Base-by-base conservation (phyloP, 2,797 vertebrate genomes). In the Sebastes nivosus region DNA sequence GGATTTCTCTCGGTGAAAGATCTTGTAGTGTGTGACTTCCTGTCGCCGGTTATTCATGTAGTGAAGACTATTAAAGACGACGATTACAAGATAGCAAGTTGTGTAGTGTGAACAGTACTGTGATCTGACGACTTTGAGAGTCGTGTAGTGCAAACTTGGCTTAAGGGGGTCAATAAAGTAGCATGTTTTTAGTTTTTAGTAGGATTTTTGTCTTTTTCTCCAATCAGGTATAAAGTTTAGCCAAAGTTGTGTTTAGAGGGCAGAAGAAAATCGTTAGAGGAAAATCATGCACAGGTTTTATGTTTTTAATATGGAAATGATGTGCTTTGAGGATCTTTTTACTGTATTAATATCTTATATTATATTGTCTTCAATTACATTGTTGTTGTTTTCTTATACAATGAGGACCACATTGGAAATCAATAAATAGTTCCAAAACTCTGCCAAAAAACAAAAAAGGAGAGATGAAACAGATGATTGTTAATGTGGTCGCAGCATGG, bases 371-470 rank as follows among this genome's bases (percentile, higher is more conserved):
- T 71, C 8, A 64, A 20, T 52, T 22, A 22, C 25, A 42, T 30
- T 67, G 14, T 20, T 38, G 55, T 76, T 52, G n/a, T 34, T 59
- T 57, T 80, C 58, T 50, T 78, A 57, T 2, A 63, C 67, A 81
- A 59, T 67, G 18, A 30, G 29, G 30, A 66, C 36, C 79, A 77
- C 22, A 72, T 50, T 73, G 55, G n/a, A 72, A 69, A 69, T 74
- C 42, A 55, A 77, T 63, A 25, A 80, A 60, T 22, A 18, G 5
- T 29, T 78, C 27, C 54, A 57, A 50, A 71, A 30, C 10, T 24
- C 13, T 32, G 20, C 57, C 22, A 71, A 61, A 27, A 52, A 18
- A 61, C 13, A 55, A 36, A 54, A 36, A 46, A 12, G 18, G 18
- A 60, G 8, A 57, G 27, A 75, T 46, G 32, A 61, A 72, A 10